Evolutionary conservation across 2,113 vertebrate species (phyloP), one percentile per base, ranked within the genome.

Genomic region (Uria lomvia): DNA sequence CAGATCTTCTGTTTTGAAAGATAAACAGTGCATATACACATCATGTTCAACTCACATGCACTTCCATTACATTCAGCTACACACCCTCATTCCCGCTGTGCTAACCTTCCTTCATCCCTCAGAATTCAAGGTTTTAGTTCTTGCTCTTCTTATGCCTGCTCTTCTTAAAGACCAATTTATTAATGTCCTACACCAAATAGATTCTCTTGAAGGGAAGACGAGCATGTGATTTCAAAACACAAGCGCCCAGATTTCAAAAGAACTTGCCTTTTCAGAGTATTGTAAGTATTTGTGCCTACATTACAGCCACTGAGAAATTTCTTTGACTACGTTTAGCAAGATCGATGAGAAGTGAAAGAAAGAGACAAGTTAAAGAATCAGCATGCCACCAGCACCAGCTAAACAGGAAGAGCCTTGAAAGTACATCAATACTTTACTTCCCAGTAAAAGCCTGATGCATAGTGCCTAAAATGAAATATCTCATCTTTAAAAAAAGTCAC

Each of bases 21-120:
- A 60, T 49, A 66, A 86, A 73, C 30, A 80, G n/a, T 18, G 22
- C 13, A 30, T 14, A 63, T 4, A 72, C 15, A 75, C 7, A 58
- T 58, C 65, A 47, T 0, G 2, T 47, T 38, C 76, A 34, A 66
- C 14, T 75, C 52, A 1, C 6, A 0, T 6, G 34, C 4, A n/a
- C 6, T 58, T 49, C 72, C 23, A 50, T 5, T 43, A 70, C 7
- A 15, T 11, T 53, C 42, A 71, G 43, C 38, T 34, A 49, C 21
- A 49, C 8, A 4, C 6, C 22, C 15, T 58, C 27, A 36, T 22
- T 72, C 27, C 36, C 2, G 0, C n/a, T 52, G 21, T 7, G 23
- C 9, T 71, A 59, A 20, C 32, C 43, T 56, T n/a, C 26, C 58
- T 65, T 53, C 26, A 53, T 13, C 6, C 26, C 30, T 75, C 56